A percentile compares a stretch with the other conserved stretches of the same genome.
Conservation (phyloP, 2,888 invertebrate species). For the Unio delphinus region DNA sequence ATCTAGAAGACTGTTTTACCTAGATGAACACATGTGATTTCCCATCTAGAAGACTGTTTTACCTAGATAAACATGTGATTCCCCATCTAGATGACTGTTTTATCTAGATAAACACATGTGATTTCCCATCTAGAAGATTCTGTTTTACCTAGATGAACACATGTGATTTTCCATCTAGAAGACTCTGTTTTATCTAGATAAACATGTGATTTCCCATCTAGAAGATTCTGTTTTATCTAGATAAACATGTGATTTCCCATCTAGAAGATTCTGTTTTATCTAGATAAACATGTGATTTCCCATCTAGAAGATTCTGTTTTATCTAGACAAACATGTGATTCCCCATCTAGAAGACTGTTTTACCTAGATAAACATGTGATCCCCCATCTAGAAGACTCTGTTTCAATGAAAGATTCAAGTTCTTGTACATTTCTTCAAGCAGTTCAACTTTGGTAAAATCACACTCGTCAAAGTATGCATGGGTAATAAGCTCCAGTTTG, state of each 20-base stretch:
- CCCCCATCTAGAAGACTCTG: constrained; percentile 72
- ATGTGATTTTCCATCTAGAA: neutral
- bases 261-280: constrained; percentile 7
- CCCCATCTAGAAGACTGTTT: constrained; percentile 3
- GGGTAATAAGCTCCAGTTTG: constrained; percentile 95
- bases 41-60: no score
- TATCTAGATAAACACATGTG: no score
- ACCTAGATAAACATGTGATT: no score
- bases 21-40: no score
- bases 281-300: constrained; percentile 1
- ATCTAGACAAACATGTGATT: constrained; percentile 2
- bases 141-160: no score
- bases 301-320: neutral
- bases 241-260: neutral
- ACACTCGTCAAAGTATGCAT: constrained; percentile 93
- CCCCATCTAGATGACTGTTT: no score
- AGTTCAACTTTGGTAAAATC: constrained; percentile 74
- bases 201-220: neutral
- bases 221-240: neutral
- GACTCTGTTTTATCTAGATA: neutral
- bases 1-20: no score
- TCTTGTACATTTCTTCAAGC: constrained; percentile 89
- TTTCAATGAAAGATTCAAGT: constrained; percentile 87
- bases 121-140: no score
- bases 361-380: constrained; percentile 82